Conservation (phyloP, 2,797 vertebrate species). For the Fratercula arctica region DNA sequence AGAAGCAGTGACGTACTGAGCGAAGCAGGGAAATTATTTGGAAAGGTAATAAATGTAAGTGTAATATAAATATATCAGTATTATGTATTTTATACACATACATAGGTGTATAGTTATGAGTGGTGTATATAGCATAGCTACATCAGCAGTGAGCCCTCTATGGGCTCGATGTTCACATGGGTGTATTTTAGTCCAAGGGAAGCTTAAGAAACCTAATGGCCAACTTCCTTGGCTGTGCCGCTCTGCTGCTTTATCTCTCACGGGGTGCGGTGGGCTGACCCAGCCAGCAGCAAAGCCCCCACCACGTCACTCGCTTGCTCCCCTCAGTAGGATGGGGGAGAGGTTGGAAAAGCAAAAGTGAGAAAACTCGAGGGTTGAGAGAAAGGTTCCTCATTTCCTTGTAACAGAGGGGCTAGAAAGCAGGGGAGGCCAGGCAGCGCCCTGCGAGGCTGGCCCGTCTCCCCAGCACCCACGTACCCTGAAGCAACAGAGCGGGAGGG, state of each 20-base stretch:
- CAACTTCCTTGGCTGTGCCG: not conserved
- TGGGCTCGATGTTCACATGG: fast-evolving
- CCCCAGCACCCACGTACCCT: not conserved
- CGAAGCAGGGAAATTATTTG: not conserved
- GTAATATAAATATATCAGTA: not conserved
- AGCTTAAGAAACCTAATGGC: not conserved
- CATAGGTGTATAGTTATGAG: not conserved
- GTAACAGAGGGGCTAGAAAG: not conserved
- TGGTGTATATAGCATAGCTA: not conserved
- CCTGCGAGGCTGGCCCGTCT: fast-evolving
- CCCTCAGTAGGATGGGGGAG: not conserved
- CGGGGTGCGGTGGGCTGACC: fast-evolving
- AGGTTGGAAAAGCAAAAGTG: not conserved
- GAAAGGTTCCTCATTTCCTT: not conserved
- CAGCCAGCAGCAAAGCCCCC: not conserved
- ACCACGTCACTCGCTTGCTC: fast-evolving
- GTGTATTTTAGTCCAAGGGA: not conserved
- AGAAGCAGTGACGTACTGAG: not conserved
- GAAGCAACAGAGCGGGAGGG: fast-evolving
- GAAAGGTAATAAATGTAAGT: not conserved
- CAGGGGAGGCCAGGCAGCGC: not conserved
- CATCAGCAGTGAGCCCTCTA: not conserved
- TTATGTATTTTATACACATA: not conserved
- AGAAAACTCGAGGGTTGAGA: not conserved
- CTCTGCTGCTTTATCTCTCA: not conserved